phyloP scores from a whole-genome alignment of 2,888 invertebrate genomes.

The Endotricha flammealis region DNA sequence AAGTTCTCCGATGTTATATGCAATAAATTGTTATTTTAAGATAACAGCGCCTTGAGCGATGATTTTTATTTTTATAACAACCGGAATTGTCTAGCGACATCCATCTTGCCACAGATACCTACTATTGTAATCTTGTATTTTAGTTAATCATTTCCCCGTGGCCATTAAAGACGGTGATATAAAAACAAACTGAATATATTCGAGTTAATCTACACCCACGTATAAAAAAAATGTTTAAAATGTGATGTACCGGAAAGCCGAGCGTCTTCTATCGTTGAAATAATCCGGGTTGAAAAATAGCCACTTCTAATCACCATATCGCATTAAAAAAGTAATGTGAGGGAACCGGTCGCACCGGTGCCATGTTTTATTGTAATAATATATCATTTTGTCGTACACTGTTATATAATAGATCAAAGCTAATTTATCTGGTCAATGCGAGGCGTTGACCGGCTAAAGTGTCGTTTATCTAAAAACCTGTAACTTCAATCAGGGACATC shows the following conservation, averaged over 20 bases:
- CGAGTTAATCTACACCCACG: slow-evolving; percentile 56
- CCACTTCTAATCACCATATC: slow-evolving; percentile 57
- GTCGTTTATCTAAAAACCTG: slow-evolving; percentile 27
- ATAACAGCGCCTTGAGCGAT: slow-evolving; percentile 3
- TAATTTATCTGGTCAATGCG: slow-evolving; percentile 64
- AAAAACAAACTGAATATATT: slow-evolving; percentile 32
- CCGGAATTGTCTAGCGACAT: slow-evolving; percentile 8
- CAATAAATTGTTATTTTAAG: slow-evolving; percentile 11
- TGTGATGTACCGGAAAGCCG: slow-evolving; percentile 46
- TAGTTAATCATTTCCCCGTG: slow-evolving; percentile 43
- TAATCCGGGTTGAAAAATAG: slow-evolving; percentile 53
- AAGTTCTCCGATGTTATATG: neutral
- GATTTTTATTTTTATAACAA: slow-evolving; percentile 13
- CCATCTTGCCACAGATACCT: slow-evolving; percentile 12
- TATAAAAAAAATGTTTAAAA: slow-evolving; percentile 26
- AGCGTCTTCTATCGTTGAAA: slow-evolving; percentile 30
- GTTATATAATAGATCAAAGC: slow-evolving; percentile 62
- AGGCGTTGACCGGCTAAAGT: slow-evolving; percentile 53
- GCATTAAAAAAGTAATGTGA: slow-evolving; percentile 57
- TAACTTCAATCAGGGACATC: slow-evolving; percentile 2
- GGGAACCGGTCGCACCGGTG: slow-evolving; percentile 42
- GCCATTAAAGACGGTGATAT: slow-evolving; percentile 41
- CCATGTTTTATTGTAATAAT: slow-evolving; percentile 51
- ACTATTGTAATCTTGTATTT: slow-evolving; percentile 32
- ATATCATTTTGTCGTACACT: slow-evolving; percentile 59